These are phyloP conservation scores for Bombus waltoni DNA, from an alignment of 1,140 invertebrate genomes.

Conservation along the genomic window DNA sequence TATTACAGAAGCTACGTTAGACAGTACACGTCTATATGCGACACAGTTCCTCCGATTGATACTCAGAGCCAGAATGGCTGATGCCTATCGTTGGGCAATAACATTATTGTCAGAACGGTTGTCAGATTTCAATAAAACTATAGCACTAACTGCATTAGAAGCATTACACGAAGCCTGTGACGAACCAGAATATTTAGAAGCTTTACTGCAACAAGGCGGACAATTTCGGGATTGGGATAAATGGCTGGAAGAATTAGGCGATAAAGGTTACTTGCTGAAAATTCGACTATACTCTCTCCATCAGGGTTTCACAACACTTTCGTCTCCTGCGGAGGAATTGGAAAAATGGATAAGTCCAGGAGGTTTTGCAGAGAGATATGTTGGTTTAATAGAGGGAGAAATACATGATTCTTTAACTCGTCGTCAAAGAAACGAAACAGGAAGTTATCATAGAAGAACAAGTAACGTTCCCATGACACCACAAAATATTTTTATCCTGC, in stretches of 20 bases:
- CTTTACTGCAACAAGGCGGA: slow-evolving; percentile 82
- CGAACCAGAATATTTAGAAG: slow-evolving; percentile 91
- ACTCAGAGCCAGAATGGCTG: slow-evolving; percentile 87
- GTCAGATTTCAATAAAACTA: slow-evolving; percentile 89
- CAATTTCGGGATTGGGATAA: slow-evolving; percentile 70
- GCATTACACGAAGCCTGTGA: slow-evolving; percentile 96
- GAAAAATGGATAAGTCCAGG: slow-evolving; percentile 79
- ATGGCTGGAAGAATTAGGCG: slow-evolving; percentile 89
- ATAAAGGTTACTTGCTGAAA: slow-evolving; percentile 92
- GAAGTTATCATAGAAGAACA: slow-evolving; percentile 87
- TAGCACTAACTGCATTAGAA: slow-evolving; percentile 90
- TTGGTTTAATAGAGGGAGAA: slow-evolving; percentile 93
- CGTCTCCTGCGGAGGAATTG: slow-evolving; percentile 76
- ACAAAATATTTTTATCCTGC: slow-evolving; percentile 88
- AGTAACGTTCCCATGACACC: slow-evolving; percentile 76
- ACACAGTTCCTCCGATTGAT: slow-evolving; percentile 95
- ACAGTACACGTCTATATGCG: slow-evolving; percentile 93
- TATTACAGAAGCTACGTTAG: slow-evolving; percentile 87
- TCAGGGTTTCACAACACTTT: slow-evolving; percentile 85
- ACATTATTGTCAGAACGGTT: slow-evolving; percentile 91
- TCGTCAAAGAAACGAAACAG: slow-evolving; percentile 91
- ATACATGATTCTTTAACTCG: slow-evolving; percentile 94
- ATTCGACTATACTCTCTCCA: slow-evolving; percentile 91
- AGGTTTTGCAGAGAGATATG: slow-evolving; percentile 87
- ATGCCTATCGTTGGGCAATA: slow-evolving; percentile 88